A percentile compares a stretch with the other conserved stretches of the same genome.
These are phyloP conservation scores for Silvanus unidentatus DNA, from an alignment of 2,888 invertebrate species.

Conservation along the genomic window DNA sequence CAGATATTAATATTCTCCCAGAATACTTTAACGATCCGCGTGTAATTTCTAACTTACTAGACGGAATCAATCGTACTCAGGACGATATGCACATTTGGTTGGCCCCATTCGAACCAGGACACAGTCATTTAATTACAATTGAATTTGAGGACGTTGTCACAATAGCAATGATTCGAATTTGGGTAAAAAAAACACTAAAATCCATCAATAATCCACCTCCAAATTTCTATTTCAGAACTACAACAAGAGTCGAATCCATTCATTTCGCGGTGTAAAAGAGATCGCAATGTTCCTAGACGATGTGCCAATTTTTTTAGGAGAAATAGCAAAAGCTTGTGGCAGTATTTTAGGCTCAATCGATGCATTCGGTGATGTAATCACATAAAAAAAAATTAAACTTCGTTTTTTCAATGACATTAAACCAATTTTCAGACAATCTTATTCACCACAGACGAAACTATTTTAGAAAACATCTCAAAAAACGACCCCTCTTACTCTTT, in stretches of 20 bases:
- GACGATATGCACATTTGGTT: constrained; percentile 77
- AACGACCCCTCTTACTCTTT: constrained; percentile 49
- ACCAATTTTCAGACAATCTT: constrained; percentile 65
- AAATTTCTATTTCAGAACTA: constrained; percentile 62
- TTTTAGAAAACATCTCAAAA: constrained; percentile 57
- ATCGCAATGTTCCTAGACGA: constrained; percentile 66
- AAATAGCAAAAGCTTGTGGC: constrained; percentile 74
- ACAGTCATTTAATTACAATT: constrained; percentile 56
- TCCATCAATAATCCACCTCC: not conserved
- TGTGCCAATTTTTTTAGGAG: constrained; percentile 67
- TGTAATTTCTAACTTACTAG: constrained; percentile 59
- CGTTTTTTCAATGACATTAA: not conserved
- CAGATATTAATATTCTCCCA: constrained; percentile 60
- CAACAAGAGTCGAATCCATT: constrained; percentile 81
- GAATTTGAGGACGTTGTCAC: constrained; percentile 47
- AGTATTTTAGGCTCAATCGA: constrained; percentile 63
- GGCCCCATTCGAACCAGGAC: constrained; percentile 57
- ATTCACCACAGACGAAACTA: constrained; percentile 71
- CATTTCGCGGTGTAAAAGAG: constrained; percentile 68
- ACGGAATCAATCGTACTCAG: constrained; percentile 66
- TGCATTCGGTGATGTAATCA: constrained; percentile 62
- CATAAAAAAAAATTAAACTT: constrained; percentile 27
- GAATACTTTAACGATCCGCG: constrained; percentile 61
- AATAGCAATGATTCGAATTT: constrained; percentile 39
- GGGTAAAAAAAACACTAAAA: constrained; percentile 27